Evolutionary conservation across 2,888 invertebrate species (phyloP).

Genomic region (Lacanobia oleracea): DNA sequence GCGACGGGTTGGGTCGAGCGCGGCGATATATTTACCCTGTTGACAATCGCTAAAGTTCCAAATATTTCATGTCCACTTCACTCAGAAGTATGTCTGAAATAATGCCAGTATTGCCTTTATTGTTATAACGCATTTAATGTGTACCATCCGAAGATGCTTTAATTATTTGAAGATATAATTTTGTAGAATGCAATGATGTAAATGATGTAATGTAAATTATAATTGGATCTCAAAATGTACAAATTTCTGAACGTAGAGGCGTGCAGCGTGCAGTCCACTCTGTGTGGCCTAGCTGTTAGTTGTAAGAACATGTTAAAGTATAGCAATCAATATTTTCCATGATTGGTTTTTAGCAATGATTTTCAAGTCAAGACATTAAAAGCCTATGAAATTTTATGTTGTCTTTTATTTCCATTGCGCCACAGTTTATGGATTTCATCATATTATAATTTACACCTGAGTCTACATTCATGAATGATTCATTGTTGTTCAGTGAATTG

Average conservation of each 20-base stretch:
- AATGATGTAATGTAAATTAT: constrained; percentile 65
- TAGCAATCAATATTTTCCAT: constrained; percentile 82
- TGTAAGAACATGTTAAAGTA: constrained; percentile 79
- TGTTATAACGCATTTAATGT: constrained; percentile 67
- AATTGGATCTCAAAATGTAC: constrained; percentile 85
- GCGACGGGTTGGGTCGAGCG: constrained; percentile 41
- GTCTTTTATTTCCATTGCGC: constrained; percentile 47
- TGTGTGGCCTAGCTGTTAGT: constrained; percentile 80
- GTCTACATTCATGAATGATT: constrained; percentile 66
- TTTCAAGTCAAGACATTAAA: constrained; percentile 82
- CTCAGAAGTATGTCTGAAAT: constrained; percentile 48
- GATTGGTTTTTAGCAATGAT: constrained; percentile 81
- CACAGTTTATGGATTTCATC: constrained; percentile 34
- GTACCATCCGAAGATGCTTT: constrained; percentile 68
- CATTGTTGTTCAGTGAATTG: constrained; percentile 62
- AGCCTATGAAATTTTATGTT: constrained; percentile 72
- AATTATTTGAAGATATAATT: constrained; percentile 68
- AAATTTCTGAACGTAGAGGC: constrained; percentile 69
- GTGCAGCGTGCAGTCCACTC: constrained; percentile 63
- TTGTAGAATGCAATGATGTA: constrained; percentile 73
- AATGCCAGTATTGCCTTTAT: constrained; percentile 82
- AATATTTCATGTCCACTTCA: constrained; percentile 30
- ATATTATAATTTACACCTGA: constrained; percentile 62
- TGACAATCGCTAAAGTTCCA: constrained; percentile 60
- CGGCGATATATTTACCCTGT: constrained; percentile 41